phyloP scores from a whole-genome alignment of 1,140 invertebrate genomes.

The Hyles vespertilio region DNA sequence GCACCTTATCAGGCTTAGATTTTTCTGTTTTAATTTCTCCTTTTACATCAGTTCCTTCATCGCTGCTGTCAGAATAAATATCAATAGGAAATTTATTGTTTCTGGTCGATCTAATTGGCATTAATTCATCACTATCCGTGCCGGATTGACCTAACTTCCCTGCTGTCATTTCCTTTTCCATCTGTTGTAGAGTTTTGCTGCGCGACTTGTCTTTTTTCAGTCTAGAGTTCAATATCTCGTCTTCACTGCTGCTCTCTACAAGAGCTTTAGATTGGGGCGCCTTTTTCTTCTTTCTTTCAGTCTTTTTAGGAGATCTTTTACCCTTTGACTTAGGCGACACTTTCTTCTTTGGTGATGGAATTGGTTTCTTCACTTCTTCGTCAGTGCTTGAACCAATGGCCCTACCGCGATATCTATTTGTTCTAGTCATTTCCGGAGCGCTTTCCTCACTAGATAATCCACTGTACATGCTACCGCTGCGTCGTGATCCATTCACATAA shows the following conservation, averaged over 20 bases:
- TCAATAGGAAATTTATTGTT: slow-evolving; percentile 76
- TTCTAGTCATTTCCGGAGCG: slow-evolving; percentile 60
- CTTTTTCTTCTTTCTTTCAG: slow-evolving; percentile 67
- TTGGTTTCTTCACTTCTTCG: slow-evolving; percentile 67
- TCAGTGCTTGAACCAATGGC: slow-evolving; percentile 68
- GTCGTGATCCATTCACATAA: slow-evolving; percentile 86
- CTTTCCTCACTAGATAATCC: slow-evolving; percentile 81
- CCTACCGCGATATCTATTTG: slow-evolving; percentile 63
- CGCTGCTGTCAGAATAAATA: slow-evolving; percentile 86
- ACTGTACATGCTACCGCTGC: slow-evolving; percentile 80
- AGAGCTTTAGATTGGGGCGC: slow-evolving; percentile 62
- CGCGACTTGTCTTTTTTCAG: slow-evolving; percentile 73
- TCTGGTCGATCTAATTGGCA: slow-evolving; percentile 75
- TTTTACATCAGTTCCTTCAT: slow-evolving; percentile 66
- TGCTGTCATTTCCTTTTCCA: slow-evolving; percentile 82
- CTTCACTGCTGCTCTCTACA: slow-evolving; percentile 78
- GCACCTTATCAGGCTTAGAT: slow-evolving; percentile 41
- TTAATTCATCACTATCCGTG: slow-evolving; percentile 86
- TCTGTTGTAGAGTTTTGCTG: slow-evolving; percentile 79
- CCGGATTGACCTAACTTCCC: slow-evolving; percentile 74
- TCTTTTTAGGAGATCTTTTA: slow-evolving; percentile 58
- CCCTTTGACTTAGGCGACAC: slow-evolving; percentile 60
- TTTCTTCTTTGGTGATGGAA: slow-evolving; percentile 62
- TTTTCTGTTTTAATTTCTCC: slow-evolving; percentile 49
- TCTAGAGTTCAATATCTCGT: slow-evolving; percentile 69